Conservation (phyloP, 2,888 invertebrate species). For the Saturnia pavonia region DNA sequence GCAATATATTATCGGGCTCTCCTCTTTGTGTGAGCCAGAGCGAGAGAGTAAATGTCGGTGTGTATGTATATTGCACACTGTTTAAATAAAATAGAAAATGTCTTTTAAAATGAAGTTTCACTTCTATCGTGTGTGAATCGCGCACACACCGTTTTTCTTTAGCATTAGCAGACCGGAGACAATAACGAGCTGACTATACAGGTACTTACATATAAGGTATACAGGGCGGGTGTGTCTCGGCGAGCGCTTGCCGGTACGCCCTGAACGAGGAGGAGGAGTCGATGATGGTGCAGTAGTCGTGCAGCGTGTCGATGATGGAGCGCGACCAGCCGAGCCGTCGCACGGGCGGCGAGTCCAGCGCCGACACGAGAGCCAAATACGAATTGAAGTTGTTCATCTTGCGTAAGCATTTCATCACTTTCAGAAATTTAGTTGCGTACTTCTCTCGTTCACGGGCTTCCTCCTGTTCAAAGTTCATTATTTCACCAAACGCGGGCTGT, state of each 20-base stretch:
- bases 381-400: constrained; percentile 99
- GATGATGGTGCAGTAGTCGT: constrained; percentile 97
- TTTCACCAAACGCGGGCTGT: neutral
- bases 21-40: too few relatives aligned
- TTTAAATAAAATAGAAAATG: too few relatives aligned
- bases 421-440: constrained; percentile 96
- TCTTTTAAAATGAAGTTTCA: too few relatives aligned
- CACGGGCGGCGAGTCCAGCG: constrained; percentile 97
- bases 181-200: neutral
- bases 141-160: too few relatives aligned
- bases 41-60: too few relatives aligned
- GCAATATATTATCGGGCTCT: too few relatives aligned
- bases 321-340: constrained; percentile 96
- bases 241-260: constrained; percentile 96
- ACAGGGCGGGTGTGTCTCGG: constrained; percentile 98
- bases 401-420: constrained; percentile 98
- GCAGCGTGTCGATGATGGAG: constrained; percentile 93
- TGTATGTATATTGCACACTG: too few relatives aligned
- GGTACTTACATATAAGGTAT: constrained; percentile 99
- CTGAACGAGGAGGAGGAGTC: constrained; percentile 99
- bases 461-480: constrained; percentile 55
- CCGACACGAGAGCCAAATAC: constrained; percentile 97
- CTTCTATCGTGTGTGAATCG: too few relatives aligned
- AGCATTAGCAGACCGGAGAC: too few relatives aligned
- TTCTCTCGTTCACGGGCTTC: constrained; percentile 98